These are phyloP conservation scores for Matsumyia berberina DNA, from an alignment of 2,888 invertebrate species.

Conservation along the genomic window DNA sequence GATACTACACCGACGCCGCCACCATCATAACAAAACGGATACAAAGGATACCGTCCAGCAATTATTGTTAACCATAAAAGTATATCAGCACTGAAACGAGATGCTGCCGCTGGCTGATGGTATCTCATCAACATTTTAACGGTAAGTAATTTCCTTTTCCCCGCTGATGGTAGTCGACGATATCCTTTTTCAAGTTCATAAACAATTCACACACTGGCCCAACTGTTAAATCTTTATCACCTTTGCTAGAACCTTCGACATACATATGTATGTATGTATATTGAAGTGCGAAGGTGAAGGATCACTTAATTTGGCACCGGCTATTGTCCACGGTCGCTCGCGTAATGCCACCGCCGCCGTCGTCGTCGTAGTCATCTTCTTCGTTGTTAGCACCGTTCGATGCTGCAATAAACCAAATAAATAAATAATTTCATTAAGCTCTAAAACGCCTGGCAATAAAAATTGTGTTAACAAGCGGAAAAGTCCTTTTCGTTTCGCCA, in stretches of 20 bases:
- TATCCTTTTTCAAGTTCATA: slow-evolving; percentile 49
- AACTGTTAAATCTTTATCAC: slow-evolving; percentile 65
- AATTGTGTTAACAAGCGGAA: slow-evolving; percentile 76
- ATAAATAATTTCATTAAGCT: slow-evolving; percentile 76
- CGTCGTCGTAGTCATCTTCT: neutral
- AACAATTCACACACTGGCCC: slow-evolving; percentile 41
- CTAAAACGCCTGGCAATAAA: slow-evolving; percentile 70
- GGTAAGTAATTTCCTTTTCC: slow-evolving; percentile 62
- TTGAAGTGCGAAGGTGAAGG: slow-evolving; percentile 1
- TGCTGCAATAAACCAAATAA: slow-evolving; percentile 66
- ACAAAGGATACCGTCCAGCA: slow-evolving; percentile 73
- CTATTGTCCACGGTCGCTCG: neutral
- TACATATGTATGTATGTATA: slow-evolving; percentile 9
- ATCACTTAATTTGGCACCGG: slow-evolving; percentile 56
- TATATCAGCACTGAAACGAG: slow-evolving; percentile 53
- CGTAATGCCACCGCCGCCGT: too few relatives aligned
- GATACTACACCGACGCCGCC: slow-evolving; percentile 43
- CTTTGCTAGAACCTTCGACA: slow-evolving; percentile 22
- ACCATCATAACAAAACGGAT: slow-evolving; percentile 46
- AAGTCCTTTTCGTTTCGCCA: slow-evolving; percentile 68
- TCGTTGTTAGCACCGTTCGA: slow-evolving; percentile 17
- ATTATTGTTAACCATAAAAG: slow-evolving; percentile 57
- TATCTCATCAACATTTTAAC: slow-evolving; percentile 57
- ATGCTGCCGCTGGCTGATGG: slow-evolving; percentile 47
- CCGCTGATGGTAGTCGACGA: neutral